phyloP scores from a whole-genome alignment of 2,797 vertebrate species.

The Oreochromis grahami region DNA sequence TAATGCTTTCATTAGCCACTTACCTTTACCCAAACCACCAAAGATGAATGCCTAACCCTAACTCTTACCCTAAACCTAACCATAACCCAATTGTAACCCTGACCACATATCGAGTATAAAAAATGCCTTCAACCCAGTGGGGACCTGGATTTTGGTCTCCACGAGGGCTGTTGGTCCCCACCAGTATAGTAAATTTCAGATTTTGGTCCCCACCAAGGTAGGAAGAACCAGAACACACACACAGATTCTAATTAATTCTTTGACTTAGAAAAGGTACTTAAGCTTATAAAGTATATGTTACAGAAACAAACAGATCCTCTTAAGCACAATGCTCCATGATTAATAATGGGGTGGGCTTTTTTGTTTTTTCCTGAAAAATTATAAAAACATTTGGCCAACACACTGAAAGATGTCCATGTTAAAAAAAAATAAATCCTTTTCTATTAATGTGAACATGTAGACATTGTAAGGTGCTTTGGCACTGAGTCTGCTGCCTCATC shows the following conservation, averaged over 20 bases:
- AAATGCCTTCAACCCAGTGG: not conserved
- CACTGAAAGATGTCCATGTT: not conserved
- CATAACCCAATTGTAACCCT: not conserved
- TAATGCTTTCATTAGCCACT: not conserved
- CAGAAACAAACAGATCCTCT: slow-evolving; percentile 22
- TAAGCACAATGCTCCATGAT: not conserved
- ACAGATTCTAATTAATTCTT: slow-evolving; percentile 28
- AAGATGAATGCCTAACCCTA: not conserved
- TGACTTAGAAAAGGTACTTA: slow-evolving; percentile 26
- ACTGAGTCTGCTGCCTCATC: slow-evolving; percentile 15
- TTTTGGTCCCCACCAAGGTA: not conserved
- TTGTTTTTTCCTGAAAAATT: not conserved
- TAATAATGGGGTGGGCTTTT: not conserved
- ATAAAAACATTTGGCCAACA: not conserved
- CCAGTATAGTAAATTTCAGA: not conserved
- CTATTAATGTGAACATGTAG: not conserved
- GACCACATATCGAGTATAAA: not conserved
- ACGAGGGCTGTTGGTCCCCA: not conserved
- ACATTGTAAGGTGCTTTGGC: slow-evolving; percentile 63
- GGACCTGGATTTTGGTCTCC: not conserved
- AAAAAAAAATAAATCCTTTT: not conserved
- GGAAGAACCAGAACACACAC: slow-evolving; percentile 2
- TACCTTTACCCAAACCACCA: not conserved
- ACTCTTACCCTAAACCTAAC: not conserved
- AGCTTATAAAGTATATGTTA: not conserved